phyloP scores from a whole-genome alignment of 2,797 vertebrate genomes.

The Lepilemur ruficaudatus region DNA sequence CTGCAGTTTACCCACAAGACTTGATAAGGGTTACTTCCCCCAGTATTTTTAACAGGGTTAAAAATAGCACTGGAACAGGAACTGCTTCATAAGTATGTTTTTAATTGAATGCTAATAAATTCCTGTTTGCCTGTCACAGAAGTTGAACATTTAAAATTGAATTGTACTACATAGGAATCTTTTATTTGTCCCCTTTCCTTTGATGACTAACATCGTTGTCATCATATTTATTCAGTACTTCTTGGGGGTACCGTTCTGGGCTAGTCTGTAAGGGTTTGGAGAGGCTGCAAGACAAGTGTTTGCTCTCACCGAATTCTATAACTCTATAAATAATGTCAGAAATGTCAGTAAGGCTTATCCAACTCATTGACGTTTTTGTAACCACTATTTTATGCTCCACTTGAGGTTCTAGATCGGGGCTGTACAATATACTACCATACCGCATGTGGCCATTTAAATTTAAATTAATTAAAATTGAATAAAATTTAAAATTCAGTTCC shows the following conservation, averaged over 20 bases:
- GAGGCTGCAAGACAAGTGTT: neutral
- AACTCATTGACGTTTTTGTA: neutral
- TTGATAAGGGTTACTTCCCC: neutral
- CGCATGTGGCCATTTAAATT: rapidly evolving
- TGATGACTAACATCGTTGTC: neutral
- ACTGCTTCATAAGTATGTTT: neutral
- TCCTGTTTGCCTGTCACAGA: neutral
- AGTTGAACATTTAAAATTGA: neutral
- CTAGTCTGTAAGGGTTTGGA: neutral
- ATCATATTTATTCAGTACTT: neutral
- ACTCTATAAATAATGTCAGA: neutral
- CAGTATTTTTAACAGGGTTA: neutral
- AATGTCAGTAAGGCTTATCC: neutral
- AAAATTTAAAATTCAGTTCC: neutral
- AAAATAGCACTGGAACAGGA: neutral
- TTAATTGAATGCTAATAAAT: neutral
- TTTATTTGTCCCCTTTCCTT: neutral
- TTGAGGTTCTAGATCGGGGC: neutral
- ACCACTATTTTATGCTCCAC: neutral
- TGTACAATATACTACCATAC: rapidly evolving
- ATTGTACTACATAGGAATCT: neutral
- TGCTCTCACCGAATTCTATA: rapidly evolving
- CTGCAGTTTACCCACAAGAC: neutral
- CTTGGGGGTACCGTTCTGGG: neutral
- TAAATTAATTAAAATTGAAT: neutral